Evolutionary conservation across 2,888 invertebrate species (phyloP).

Genomic region (Platypus cylindrus): DNA sequence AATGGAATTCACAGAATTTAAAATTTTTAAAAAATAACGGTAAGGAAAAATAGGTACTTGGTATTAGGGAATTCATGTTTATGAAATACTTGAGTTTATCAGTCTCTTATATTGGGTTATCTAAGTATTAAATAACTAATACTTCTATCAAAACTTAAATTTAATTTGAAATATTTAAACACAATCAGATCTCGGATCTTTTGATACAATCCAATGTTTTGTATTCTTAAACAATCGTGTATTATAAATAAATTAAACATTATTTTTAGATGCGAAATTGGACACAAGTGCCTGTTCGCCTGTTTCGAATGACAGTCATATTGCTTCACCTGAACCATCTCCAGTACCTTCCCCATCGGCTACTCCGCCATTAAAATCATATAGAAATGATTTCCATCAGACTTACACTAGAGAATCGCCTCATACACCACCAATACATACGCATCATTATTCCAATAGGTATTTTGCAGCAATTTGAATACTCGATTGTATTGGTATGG

Average conservation of each 20-base stretch:
- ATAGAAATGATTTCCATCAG: constrained; percentile 24
- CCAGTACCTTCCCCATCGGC: constrained; percentile 25
- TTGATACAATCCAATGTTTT: too few species aligned
- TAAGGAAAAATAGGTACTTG: too few species aligned
- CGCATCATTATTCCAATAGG: constrained; percentile 14
- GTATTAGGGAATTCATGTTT: too few species aligned
- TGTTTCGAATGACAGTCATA: constrained; percentile 34
- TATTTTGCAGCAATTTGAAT: constrained; percentile 4
- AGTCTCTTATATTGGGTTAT: too few species aligned
- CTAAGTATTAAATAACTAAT: too few species aligned
- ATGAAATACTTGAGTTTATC: too few species aligned
- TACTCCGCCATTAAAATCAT: constrained; percentile 35
- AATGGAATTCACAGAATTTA: too few species aligned
- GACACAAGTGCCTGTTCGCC: constrained; percentile 33
- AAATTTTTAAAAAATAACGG: too few species aligned
- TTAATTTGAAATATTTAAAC: too few species aligned
- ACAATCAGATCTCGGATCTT: too few species aligned
- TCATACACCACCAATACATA: constrained; percentile 47
- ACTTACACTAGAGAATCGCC: constrained; percentile 43
- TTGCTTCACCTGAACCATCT: constrained; percentile 30
- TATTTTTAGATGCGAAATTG: constrained; percentile 20
- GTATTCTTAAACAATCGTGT: neutral
- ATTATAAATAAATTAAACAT: neutral
- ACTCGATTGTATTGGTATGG: too few species aligned
- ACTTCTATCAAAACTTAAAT: too few species aligned